These are phyloP conservation scores for Anseranas semipalmata DNA, from an alignment of 2,113 vertebrate species.

Conservation along the genomic window DNA sequence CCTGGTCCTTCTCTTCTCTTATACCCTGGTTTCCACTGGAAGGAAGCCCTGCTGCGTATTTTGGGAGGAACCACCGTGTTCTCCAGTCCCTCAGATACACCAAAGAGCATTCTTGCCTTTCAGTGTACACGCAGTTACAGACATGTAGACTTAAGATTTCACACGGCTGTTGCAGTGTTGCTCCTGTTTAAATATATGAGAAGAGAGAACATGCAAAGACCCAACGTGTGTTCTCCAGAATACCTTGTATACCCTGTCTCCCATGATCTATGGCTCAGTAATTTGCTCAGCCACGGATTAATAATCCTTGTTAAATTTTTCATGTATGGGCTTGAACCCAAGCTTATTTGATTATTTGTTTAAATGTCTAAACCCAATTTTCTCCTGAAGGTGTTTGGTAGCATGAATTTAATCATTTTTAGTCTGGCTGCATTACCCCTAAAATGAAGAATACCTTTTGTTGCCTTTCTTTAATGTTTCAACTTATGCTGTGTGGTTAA, in stretches of 20 bases:
- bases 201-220: neutral
- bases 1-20: neutral
- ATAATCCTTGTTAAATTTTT: neutral
- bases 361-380: neutral
- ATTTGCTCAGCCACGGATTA: neutral
- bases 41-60: neutral
- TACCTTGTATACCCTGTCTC: neutral
- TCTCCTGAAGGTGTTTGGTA: neutral
- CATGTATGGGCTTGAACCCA: neutral
- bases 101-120: neutral
- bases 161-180: neutral
- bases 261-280: neutral
- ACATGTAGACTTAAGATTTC: rapidly evolving
- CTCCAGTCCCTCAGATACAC: rapidly evolving
- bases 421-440: neutral
- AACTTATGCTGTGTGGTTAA: rapidly evolving
- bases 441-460: neutral
- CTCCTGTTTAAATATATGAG: neutral
- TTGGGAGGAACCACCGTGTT: neutral
- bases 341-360: neutral
- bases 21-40: neutral
- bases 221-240: neutral
- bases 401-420: neutral
- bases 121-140: neutral
- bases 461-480: neutral